Base-by-base conservation (phyloP, 2,888 invertebrate genomes). In the Crioceris asparagi region DNA sequence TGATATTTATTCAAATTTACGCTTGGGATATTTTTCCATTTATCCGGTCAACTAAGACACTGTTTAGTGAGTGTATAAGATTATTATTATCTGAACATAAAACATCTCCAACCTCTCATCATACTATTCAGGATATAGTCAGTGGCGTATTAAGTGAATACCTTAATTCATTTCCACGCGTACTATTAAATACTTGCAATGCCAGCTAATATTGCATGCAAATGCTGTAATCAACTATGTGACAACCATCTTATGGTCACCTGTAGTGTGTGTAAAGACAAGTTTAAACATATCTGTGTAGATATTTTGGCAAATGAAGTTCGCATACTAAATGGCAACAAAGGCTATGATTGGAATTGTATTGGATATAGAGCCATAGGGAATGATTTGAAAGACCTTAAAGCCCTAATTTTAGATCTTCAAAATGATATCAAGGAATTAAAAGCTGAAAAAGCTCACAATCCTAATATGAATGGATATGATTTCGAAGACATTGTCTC, bases 311-410 rank as follows among this genome's bases (percentile, higher is more conserved):
- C 35, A 8, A 26, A 31, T 12, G 35, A 35, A 17, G 19, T 39
- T 17, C 21, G 39, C 7, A 35, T 10, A 21, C 14, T 39, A 17
- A 39, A 39, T 17, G 21, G 16, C 7, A 35, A 35, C 25, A 39
- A 35, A 17, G 39, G 39, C 8, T 35, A 35, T n/a, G 39, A 35
- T 16, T 39, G 35, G 39, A 18, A 29, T 10, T 39, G 34, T 23
- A n/a, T 19, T 32, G 7, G 18, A 4, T 38, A 33, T 15, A 34
- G 35, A 35, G 29, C 21, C 11, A 32, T 25, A n/a, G 37, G 25
- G 2, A 32, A 31, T 14, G 32, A 32, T 15, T 6, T 37, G 16
- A 37, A 37, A n/a, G 37, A 37, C 10, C n/a, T 37, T 2, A 37
- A 37, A 17, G 21, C 37, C 2, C 8, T 25, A 8, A 37, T 37